Base-by-base conservation (phyloP, 2,113 vertebrate species). In the Rhynchopsitta pachyrhyncha region DNA sequence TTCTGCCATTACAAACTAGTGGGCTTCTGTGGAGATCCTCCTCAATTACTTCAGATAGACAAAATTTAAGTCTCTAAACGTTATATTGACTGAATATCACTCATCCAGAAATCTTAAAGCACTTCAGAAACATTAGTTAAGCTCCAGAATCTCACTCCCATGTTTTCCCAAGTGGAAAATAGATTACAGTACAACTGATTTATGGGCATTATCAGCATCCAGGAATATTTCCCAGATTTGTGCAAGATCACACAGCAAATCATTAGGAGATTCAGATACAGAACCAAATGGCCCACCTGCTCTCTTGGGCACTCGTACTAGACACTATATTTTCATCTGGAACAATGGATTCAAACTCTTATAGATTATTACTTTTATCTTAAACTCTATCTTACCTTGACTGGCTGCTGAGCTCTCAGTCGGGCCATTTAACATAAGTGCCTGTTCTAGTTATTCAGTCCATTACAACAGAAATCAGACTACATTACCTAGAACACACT, bases 401-500 rank as follows among this genome's bases (percentile, higher is more conserved):
- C 82, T 74, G 49, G 42, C 73, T 90, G 71, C 55, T 88, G 64
- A 90, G 85, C 78, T 93, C 55, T 95, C 82, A 52, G 39, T 55
- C 0, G 5, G 79, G 39, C 52, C 95, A 94, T 97, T 96, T 94
- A 96, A 67, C 83, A 68, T 75, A 97, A 96, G 47, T 90, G 90
- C 80, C 80, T 93, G 68, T 63, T 88, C 80, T 84, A 94, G 88
- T 97, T 94, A 94, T 92, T 88, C 71, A 92, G 90, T 69, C 57
- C 88, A 94, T 96, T 96, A 95, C 96, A 96, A 96, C 1, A 84
- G 71, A 94, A 93, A 96, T 96, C 92, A 92, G 90, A 93, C 95
- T 95, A 95, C 92, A 91, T 88, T 96, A 95, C 82, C 90, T 86
- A 96, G 76, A 94, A 92, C 93, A 94, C 90, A 90, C 80, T 93